Base-by-base conservation (phyloP, 2,113 vertebrate genomes). In the Hyperoodon ampullatus region DNA sequence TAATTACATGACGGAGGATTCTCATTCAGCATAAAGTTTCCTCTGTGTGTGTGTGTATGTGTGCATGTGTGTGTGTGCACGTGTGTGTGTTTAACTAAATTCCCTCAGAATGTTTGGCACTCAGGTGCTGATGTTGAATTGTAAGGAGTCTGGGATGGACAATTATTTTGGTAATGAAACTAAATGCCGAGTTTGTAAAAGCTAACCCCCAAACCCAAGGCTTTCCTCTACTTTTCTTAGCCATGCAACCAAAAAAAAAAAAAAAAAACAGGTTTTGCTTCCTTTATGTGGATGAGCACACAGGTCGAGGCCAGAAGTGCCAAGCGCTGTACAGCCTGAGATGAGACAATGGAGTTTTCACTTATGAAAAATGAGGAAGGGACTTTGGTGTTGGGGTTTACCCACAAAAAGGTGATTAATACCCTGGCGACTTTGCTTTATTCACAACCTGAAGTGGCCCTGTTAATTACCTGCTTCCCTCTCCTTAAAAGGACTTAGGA, bases 261-360 rank as follows among this genome's bases (percentile, higher is more conserved):
- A 30, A 10, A 11, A 28, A 11, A 15, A 9, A 4, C 13, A 23
- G 28, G 12, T 10, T 44, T n/a, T 19, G 30, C 30, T 26, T 47
- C 39, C 39, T 2, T 55, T 30, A 3, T 6, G 24, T 58, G 6
- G 16, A 2, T n/a, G 10, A 42, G 11, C 2, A 0, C 2, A 4
- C n/a, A 23, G 26, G 18, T 60, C 0, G 14, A 24, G 15, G 87
- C 3, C 19, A n/a, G 66, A 5, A n/a, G 33, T 18, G 33, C 15
- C 65, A n/a, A 15, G 4, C 3, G 3, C 30, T 18, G 16, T 35
- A 35, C 7, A 2, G 11, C 66, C 66, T 19, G 58, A 26, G 30
- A 15, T 47, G 30, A 18, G 30, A 24, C 30, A 61, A 16, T 26
- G 66, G 14, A 6, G 2, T 26, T 12, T 28, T 15, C 15, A 14